Percentiles rank a stretch among this genome's conserved stretches.
These are phyloP conservation scores for Mormoops blainvillei DNA, from an alignment of 2,113 vertebrate genomes.

Conservation along the genomic window DNA sequence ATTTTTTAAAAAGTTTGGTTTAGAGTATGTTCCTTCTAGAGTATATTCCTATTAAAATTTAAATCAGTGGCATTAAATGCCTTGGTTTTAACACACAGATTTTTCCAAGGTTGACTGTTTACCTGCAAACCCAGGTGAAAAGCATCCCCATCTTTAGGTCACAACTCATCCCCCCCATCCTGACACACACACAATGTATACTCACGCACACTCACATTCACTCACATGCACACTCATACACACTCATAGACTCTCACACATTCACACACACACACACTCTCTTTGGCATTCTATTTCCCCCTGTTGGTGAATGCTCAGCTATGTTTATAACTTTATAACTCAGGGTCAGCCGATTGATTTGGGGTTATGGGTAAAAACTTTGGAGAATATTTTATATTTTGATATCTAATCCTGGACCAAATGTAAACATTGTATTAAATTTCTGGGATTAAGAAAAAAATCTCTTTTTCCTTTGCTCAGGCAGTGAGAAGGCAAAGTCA, in stretches of 20 bases:
- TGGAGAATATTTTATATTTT: neutral
- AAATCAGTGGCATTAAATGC: neutral
- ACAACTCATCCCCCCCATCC: neutral
- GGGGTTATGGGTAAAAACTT: neutral
- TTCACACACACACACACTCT: no score
- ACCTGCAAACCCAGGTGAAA: neutral
- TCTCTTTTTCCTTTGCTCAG: slow-evolving; percentile 16
- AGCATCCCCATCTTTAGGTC: neutral
- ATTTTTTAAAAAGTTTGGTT: neutral
- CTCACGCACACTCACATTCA: neutral
- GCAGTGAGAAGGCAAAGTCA: neutral
- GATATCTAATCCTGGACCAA: neutral
- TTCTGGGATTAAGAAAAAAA: neutral
- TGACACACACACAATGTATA: neutral
- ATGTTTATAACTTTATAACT: slow-evolving; percentile 3
- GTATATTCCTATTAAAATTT: neutral
- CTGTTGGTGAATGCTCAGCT: neutral
- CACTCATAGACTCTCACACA: neutral
- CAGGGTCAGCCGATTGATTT: neutral
- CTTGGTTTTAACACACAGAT: neutral
- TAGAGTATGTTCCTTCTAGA: neutral
- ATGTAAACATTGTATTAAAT: slow-evolving; percentile 14
- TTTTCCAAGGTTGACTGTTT: neutral
- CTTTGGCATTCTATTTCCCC: neutral
- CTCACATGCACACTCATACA: neutral